Evolutionary conservation across 2,888 invertebrate genomes (phyloP).

Genomic region (Gymnoscelis rufifasciata): DNA sequence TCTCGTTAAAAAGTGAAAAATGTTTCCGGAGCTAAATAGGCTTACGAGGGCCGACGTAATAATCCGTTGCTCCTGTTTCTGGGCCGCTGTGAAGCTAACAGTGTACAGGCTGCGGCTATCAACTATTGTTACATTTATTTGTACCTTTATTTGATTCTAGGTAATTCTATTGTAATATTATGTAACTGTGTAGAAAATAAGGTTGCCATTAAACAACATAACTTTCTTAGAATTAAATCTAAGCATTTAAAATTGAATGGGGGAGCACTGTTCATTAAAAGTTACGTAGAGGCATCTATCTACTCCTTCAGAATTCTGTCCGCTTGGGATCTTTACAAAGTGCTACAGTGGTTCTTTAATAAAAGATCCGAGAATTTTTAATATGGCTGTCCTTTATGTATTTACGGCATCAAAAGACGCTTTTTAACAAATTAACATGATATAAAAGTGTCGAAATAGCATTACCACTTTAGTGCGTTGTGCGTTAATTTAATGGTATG

Average conservation of each 20-base stretch:
- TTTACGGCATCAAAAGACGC: slow-evolving; percentile 4
- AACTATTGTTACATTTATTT: no score
- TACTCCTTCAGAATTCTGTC: slow-evolving; percentile 25
- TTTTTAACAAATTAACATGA: slow-evolving; percentile 10
- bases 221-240: slow-evolving; percentile 1
- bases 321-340: slow-evolving; percentile 56
- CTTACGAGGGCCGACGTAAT: slow-evolving; percentile 61
- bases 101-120: slow-evolving; percentile 63
- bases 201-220: slow-evolving; percentile 5
- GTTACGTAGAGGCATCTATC: slow-evolving; percentile 20
- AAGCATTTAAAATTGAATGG: slow-evolving; percentile 1
- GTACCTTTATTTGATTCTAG: slow-evolving; percentile 13
- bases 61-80: slow-evolving; percentile 71
- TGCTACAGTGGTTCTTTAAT: slow-evolving; percentile 43
- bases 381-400: slow-evolving; percentile 11
- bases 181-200: slow-evolving; percentile 5
- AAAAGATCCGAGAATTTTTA: slow-evolving; percentile 15
- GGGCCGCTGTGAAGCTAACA: slow-evolving; percentile 69
- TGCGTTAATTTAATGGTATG: slow-evolving; percentile 21
- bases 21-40: slow-evolving; percentile 38
- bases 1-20: slow-evolving; percentile 41
- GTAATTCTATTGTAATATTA: no score
- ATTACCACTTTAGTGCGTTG: slow-evolving; percentile 45
- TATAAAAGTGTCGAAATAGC: slow-evolving; percentile 4
- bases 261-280: slow-evolving; percentile 17